Conservation (phyloP, 2,797 vertebrate genomes). For the Anguilla megastoma region DNA sequence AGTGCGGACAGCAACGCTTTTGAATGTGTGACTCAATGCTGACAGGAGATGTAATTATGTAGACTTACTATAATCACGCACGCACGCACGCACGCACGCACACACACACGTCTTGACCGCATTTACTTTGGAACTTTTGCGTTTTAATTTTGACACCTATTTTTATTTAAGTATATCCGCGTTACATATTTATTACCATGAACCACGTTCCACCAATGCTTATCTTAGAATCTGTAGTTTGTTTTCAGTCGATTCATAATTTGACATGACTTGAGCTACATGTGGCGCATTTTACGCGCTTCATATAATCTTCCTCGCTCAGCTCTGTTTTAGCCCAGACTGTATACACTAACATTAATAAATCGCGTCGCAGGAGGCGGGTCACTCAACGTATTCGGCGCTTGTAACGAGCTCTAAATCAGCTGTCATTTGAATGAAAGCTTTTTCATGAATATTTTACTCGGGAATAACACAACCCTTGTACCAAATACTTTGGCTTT, state of each 20-base stretch:
- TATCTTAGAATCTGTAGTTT: neutral
- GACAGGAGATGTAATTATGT: neutral
- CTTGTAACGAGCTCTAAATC: neutral
- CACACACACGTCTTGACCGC: neutral
- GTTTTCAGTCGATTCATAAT: conserved; percentile 6
- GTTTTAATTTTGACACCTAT: neutral
- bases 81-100: neutral
- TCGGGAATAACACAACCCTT: neutral
- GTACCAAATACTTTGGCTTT: neutral
- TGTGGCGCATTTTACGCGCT: neutral
- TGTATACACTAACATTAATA: neutral
- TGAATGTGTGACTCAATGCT: neutral
- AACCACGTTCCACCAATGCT: neutral
- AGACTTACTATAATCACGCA: neutral
- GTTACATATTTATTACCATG: neutral
- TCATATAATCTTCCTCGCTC: neutral
- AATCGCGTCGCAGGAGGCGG: neutral
- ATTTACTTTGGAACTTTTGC: neutral
- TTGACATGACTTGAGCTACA: neutral
- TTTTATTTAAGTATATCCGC: neutral
- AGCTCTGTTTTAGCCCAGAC: neutral
- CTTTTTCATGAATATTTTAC: conserved; percentile 8
- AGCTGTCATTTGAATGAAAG: neutral
- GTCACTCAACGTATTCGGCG: neutral
- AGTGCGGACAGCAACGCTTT: neutral